Evolutionary conservation across 2,888 invertebrate genomes (phyloP).

Genomic region (Platycnemis pennipes): DNA sequence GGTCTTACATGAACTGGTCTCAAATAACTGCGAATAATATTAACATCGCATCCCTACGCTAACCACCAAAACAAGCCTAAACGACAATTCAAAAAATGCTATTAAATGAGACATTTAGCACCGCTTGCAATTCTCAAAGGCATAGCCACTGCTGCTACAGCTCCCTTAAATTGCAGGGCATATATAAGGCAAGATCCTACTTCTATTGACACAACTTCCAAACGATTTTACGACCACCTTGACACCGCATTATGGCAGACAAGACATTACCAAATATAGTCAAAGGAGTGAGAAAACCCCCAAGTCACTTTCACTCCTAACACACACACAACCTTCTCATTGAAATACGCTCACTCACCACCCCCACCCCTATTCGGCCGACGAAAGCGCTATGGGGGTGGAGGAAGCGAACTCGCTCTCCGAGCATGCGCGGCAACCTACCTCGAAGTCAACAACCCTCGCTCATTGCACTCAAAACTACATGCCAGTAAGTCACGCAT

Average conservation of each 20-base stretch:
- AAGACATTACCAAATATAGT: slow-evolving; percentile 63
- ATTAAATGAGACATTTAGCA: neutral
- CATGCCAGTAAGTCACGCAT: slow-evolving; percentile 35
- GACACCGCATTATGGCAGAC: slow-evolving; percentile 58
- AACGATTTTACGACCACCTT: slow-evolving; percentile 36
- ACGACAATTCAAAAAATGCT: too few species aligned
- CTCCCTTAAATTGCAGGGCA: neutral
- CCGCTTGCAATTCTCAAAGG: neutral
- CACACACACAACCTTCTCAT: slow-evolving; percentile 34
- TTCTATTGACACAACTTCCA: neutral
- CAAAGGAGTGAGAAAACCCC: slow-evolving; percentile 63
- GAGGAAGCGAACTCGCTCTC: neutral
- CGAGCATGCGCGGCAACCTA: slow-evolving; percentile 51
- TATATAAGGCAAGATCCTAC: neutral
- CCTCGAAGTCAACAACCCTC: slow-evolving; percentile 61
- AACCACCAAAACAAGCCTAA: too few species aligned
- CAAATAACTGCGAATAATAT: too few species aligned
- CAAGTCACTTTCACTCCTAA: slow-evolving; percentile 57
- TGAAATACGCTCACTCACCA: slow-evolving; percentile 60
- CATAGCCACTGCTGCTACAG: neutral
- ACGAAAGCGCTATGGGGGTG: slow-evolving; percentile 16
- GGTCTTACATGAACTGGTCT: too few species aligned
- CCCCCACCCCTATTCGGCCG: slow-evolving; percentile 15
- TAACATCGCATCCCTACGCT: too few species aligned
- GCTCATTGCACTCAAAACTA: slow-evolving; percentile 26